Evolutionary conservation across 1,140 invertebrate genomes (phyloP).

Genomic region (Holotrichia oblita): DNA sequence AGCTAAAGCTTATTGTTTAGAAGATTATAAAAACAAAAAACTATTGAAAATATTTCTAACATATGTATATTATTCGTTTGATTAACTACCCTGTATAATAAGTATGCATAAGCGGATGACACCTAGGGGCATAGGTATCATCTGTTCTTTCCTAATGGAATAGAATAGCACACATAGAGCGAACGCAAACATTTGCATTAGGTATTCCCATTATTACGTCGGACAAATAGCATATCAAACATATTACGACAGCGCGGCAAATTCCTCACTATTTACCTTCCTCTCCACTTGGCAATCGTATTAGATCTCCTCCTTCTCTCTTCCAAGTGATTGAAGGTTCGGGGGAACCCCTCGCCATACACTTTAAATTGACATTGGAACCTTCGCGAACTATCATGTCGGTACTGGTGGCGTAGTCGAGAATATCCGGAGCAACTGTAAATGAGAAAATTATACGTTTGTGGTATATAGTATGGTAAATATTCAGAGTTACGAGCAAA

Average conservation of each 20-base stretch:
- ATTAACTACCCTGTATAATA: too few species aligned
- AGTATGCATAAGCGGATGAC: not conserved
- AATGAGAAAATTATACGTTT: conserved; percentile 47
- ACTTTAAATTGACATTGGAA: conserved; percentile 82
- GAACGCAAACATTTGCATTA: conserved; percentile 23
- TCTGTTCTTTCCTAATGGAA: not conserved
- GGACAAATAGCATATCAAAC: conserved; percentile 19
- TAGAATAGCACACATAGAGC: not conserved
- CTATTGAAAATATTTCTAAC: too few species aligned
- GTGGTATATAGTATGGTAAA: not conserved
- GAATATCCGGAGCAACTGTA: conserved; percentile 88
- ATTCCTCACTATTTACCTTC: conserved; percentile 60
- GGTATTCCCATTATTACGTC: conserved; percentile 31
- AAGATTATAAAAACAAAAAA: too few species aligned
- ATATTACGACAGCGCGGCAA: conserved; percentile 30
- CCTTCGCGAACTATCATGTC: conserved; percentile 88
- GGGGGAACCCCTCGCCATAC: conserved; percentile 85
- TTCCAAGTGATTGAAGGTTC: conserved; percentile 85
- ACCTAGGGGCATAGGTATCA: not conserved
- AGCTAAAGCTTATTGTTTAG: too few species aligned
- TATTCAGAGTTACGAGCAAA: not conserved
- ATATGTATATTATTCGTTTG: too few species aligned
- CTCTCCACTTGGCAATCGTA: conserved; percentile 65
- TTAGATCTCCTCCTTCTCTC: conserved; percentile 76
- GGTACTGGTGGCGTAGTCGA: conserved; percentile 84